Conservation (phyloP, 2,113 vertebrate species). For the Amazona guildingii region DNA sequence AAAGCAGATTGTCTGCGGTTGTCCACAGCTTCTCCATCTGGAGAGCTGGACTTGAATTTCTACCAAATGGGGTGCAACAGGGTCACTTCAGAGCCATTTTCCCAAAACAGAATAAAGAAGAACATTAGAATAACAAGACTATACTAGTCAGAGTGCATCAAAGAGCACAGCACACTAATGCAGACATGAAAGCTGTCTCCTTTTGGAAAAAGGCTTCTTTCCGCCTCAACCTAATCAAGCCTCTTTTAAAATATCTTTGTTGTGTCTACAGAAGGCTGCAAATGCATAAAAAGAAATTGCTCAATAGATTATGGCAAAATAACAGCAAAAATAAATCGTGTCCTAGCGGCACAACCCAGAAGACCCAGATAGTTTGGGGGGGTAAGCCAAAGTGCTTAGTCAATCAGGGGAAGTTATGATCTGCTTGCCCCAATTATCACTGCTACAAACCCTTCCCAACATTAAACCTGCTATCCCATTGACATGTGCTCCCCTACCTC, state of each 20-base stretch:
- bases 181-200: background rate
- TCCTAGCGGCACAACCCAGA: background rate
- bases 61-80: constrained; percentile 18
- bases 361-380: background rate
- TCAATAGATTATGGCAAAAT: background rate
- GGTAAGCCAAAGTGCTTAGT: background rate
- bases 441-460: background rate
- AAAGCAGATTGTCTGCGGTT: background rate
- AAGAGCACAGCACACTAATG: background rate
- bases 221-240: background rate
- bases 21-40: background rate
- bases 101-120: background rate
- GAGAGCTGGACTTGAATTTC: background rate
- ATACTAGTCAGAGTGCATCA: background rate
- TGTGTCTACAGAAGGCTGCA: background rate
- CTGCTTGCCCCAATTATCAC: background rate
- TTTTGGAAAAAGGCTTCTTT: background rate
- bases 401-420: background rate
- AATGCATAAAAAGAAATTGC: background rate
- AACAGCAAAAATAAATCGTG: background rate
- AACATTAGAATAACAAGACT: background rate
- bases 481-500: background rate
- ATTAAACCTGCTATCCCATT: background rate
- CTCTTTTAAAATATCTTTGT: background rate
- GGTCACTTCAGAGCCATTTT: background rate